These are phyloP conservation scores for Rhinogobio ventralis DNA, from an alignment of 2,797 vertebrate species.

Conservation along the genomic window DNA sequence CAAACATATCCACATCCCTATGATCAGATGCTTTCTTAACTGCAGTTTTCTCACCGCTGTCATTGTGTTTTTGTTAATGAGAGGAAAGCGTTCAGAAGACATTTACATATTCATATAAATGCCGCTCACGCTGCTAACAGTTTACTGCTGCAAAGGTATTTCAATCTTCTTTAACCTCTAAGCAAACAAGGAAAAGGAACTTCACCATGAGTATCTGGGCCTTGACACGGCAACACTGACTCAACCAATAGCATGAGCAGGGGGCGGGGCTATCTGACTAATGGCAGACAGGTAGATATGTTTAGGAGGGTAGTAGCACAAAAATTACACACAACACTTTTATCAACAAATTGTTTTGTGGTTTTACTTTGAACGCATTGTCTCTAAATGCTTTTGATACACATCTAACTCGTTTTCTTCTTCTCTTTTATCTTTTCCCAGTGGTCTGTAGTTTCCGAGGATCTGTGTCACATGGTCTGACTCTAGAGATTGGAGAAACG, in stretches of 20 bases:
- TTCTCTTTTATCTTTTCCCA: constrained; percentile 60
- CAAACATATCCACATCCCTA: too few species aligned
- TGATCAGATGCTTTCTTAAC: too few species aligned
- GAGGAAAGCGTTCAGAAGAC: too few species aligned
- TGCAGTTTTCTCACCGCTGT: too few species aligned
- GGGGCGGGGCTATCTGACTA: neutral
- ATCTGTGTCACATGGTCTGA: constrained; percentile 89
- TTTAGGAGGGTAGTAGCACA: neutral
- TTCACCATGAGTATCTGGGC: too few species aligned
- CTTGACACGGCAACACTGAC: neutral
- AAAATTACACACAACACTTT: neutral
- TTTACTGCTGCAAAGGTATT: too few species aligned
- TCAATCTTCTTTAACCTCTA: too few species aligned
- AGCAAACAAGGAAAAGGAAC: too few species aligned
- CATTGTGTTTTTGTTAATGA: too few species aligned
- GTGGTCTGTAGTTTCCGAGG: constrained; percentile 98
- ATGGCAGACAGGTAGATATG: neutral
- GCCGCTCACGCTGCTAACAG: too few species aligned
- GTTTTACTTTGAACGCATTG: neutral
- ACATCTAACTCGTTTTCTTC: neutral
- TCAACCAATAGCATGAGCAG: neutral
- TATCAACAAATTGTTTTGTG: neutral
- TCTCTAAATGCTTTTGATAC: neutral
- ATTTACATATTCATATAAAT: too few species aligned
- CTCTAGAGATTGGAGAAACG: constrained; percentile 97